Evolutionary conservation across 2,797 vertebrate species (phyloP).

Genomic region (Rhinatrema bivittatum): DNA sequence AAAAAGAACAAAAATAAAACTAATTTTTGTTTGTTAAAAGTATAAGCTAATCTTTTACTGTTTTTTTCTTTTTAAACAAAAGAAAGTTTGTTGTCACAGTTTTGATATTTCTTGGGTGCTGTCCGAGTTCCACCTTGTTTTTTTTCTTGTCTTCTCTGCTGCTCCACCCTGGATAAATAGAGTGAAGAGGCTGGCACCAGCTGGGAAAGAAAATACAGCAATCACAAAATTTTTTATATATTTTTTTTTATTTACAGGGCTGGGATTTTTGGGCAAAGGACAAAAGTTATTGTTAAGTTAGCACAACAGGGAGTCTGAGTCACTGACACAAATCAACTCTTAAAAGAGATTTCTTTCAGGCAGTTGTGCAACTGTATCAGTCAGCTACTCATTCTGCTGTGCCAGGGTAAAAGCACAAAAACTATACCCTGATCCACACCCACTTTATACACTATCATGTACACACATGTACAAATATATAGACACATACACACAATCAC

Average conservation of each 20-base stretch:
- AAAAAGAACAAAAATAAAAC: neutral
- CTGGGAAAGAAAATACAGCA: conserved; percentile 55
- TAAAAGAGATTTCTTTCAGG: neutral
- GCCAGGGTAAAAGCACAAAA: no score
- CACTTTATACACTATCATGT: no score
- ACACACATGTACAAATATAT: no score
- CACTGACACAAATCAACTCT: conserved; percentile 6
- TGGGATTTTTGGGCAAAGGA: conserved; percentile 56
- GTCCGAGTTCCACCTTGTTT: conserved; percentile 61
- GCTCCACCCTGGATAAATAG: conserved; percentile 71
- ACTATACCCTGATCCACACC: no score
- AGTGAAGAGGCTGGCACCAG: conserved; percentile 49
- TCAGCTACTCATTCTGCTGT: no score
- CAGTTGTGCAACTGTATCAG: no score
- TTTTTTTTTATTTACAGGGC: conserved; percentile 40
- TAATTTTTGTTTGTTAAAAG: no score
- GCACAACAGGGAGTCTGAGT: conserved; percentile 25
- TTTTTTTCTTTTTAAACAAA: conserved; percentile 41
- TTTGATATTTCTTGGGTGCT: conserved; percentile 55
- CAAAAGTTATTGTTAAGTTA: conserved; percentile 56
- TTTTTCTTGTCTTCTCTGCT: conserved; percentile 46
- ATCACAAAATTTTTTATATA: conserved; percentile 52
- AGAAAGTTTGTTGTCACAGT: conserved; percentile 54
- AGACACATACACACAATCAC: no score
- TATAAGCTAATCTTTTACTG: no score